Conservation (phyloP, 1,140 invertebrate species). For the Meloidogyne floridensis region DNA sequence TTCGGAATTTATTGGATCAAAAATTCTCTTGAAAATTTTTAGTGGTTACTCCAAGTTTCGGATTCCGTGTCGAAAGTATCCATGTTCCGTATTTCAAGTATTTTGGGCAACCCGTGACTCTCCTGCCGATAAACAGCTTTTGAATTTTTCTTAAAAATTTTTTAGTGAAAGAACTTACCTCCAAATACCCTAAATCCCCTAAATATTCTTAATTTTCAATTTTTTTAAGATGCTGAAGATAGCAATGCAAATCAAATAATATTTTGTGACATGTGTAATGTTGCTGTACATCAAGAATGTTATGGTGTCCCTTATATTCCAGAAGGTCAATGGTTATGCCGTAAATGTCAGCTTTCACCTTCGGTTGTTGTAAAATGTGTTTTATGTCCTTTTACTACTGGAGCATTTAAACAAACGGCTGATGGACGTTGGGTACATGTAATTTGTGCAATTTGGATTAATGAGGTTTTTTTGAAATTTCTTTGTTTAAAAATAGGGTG, state of each 20-base stretch:
- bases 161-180: no score
- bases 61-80: no score
- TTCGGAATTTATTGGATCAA: no score
- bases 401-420: slow-evolving; percentile 97
- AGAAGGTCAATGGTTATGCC: slow-evolving; percentile 96
- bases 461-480: slow-evolving; percentile 72
- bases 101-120: no score
- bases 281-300: slow-evolving; percentile 75
- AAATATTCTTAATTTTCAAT: no score
- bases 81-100: no score
- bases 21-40: no score
- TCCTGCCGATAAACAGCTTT: no score
- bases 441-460: slow-evolving; percentile 97
- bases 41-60: no score
- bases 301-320: slow-evolving; percentile 99
- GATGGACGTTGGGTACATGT: slow-evolving; percentile 95
- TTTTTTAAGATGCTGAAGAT: slow-evolving; percentile 79
- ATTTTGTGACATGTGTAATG: slow-evolving; percentile 82
- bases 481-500: no score
- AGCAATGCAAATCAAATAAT: slow-evolving; percentile 92
- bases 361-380: slow-evolving; percentile 92
- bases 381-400: slow-evolving; percentile 93
- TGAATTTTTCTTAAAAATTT: no score
- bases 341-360: slow-evolving; percentile 89
- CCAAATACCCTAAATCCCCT: neutral